Conservation (phyloP, 2,113 vertebrate species). For the Perccottus glenii region DNA sequence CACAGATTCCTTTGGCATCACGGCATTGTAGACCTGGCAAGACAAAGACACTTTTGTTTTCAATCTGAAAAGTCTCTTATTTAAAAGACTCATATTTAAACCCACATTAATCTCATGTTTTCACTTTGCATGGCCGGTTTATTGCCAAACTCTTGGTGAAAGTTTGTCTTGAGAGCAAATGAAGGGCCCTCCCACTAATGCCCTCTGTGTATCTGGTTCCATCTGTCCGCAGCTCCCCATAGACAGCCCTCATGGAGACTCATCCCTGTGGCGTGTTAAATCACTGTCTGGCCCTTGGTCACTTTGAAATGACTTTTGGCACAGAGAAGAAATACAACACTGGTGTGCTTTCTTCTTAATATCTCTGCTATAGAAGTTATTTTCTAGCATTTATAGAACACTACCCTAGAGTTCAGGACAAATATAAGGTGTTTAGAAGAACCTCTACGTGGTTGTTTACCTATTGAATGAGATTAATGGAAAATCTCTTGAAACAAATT, state of each 20-base stretch:
- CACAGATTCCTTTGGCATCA: constrained; percentile 60
- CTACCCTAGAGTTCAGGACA: not conserved
- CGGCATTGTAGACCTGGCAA: constrained; percentile 60
- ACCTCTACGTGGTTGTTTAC: not conserved
- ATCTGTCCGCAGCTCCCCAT: constrained; percentile 39
- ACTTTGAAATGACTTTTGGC: constrained; percentile 57
- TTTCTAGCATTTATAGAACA: no score
- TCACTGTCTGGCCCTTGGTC: constrained; percentile 33
- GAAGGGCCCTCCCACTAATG: constrained; percentile 34
- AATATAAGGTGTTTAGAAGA: not conserved
- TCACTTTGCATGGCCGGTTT: not conserved
- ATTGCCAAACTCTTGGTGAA: constrained; percentile 9
- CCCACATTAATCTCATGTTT: no score
- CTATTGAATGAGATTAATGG: not conserved
- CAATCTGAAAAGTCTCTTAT: not conserved
- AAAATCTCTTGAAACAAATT: constrained; percentile 8
- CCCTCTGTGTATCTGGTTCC: constrained; percentile 4
- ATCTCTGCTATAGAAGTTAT: not conserved
- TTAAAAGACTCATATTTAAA: no score
- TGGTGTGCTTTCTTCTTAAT: not conserved
- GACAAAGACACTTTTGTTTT: not conserved
- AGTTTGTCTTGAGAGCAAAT: constrained; percentile 29
- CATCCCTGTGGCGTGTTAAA: constrained; percentile 47
- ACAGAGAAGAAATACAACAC: constrained; percentile 3
- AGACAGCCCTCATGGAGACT: constrained; percentile 27